Evolutionary conservation across 2,888 invertebrate species (phyloP).

Genomic region (Pollenia griseotomentosa): DNA sequence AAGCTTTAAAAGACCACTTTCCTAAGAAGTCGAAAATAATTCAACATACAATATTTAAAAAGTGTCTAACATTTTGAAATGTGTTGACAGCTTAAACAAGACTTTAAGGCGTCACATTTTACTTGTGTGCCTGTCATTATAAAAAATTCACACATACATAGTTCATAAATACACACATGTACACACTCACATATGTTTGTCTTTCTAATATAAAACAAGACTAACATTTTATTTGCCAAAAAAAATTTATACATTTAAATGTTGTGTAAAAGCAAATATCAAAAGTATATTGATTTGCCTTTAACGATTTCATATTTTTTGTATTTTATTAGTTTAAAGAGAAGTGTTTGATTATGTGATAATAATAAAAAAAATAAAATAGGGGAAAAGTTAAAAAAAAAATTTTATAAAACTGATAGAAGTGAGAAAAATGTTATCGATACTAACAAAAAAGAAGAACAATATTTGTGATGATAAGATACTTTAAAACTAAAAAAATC

Average conservation of each 20-base stretch:
- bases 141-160: too few species aligned
- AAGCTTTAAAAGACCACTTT: neutral
- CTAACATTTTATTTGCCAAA: constrained; percentile 13
- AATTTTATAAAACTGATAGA: neutral
- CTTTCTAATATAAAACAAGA: constrained; percentile 21
- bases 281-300: constrained; percentile 40
- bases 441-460: too few species aligned
- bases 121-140: neutral
- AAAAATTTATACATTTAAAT: constrained; percentile 4
- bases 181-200: neutral
- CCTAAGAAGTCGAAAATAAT: constrained; percentile 43
- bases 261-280: constrained; percentile 10
- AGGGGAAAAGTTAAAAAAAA: neutral
- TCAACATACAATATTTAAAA: constrained; percentile 16
- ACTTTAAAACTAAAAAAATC: too few species aligned
- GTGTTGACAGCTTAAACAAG: constrained; percentile 59
- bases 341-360: neutral
- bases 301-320: neutral
- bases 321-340: neutral
- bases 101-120: constrained; percentile 45
- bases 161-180: too few species aligned
- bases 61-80: constrained; percentile 43
- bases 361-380: neutral
- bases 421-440: too few species aligned
- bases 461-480: too few species aligned